These are phyloP conservation scores for Philonicus albiceps DNA, from an alignment of 2,888 invertebrate species.

Conservation along the genomic window DNA sequence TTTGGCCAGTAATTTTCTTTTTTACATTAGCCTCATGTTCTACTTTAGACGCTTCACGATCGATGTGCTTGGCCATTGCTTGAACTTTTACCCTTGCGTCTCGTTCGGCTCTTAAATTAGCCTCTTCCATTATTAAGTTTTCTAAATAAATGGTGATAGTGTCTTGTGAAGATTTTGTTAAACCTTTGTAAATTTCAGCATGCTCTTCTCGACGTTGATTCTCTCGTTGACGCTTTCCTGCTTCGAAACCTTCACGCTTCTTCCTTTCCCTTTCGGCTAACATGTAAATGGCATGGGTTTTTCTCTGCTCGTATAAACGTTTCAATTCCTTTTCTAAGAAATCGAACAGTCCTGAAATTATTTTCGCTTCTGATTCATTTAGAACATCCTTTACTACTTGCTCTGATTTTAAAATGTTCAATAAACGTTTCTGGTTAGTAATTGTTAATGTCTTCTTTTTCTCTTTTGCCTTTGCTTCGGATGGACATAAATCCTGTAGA, in stretches of 20 bases:
- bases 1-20: neutral
- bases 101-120: constrained; percentile 67
- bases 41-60: neutral
- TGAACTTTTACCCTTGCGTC: constrained; percentile 67
- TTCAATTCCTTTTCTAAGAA: constrained; percentile 80
- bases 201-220: constrained; percentile 75
- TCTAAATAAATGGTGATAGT: constrained; percentile 71
- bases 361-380: constrained; percentile 75
- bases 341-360: constrained; percentile 75
- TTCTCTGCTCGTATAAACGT: constrained; percentile 78
- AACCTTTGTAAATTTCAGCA: constrained; percentile 81
- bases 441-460: constrained; percentile 47
- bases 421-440: constrained; percentile 30
- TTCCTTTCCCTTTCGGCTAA: constrained; percentile 79
- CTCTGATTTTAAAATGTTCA: constrained; percentile 51
- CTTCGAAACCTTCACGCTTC: constrained; percentile 81
- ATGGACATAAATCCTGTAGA: constrained; percentile 45
- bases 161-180: constrained; percentile 62
- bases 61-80: constrained; percentile 66
- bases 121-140: constrained; percentile 69
- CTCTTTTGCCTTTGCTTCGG: constrained; percentile 60
- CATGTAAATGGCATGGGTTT: constrained; percentile 79
- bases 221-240: constrained; percentile 80
- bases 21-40: neutral
- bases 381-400: constrained; percentile 70